Base-by-base conservation (phyloP, 2,113 vertebrate species). In the Mellivora capensis region DNA sequence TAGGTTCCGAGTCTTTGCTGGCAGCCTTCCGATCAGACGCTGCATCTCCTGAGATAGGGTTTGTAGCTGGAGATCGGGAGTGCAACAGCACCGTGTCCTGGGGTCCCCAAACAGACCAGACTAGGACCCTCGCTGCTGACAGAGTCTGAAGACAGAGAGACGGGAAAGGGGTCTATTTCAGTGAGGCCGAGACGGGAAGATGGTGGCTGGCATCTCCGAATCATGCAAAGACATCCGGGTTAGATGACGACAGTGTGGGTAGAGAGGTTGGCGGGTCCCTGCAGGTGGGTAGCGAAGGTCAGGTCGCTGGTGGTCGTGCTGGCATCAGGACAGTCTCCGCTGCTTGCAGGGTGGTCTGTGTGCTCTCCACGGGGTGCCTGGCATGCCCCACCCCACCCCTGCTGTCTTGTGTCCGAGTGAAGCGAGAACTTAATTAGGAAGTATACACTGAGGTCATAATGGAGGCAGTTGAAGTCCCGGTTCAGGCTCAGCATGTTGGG, bases 191-290 rank as follows among this genome's bases (percentile, higher is more conserved):
- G 7, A 9, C 0, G 1, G 74, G 42, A 29, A 31, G 74, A 9
- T 0, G 13, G 39, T 42, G 23, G 2, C 39, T 27, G 14, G 72
- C 1, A 6, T 47, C 42, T 39, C 74, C 27, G 2, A 31, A 47
- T 77, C 8, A 14, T 31, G 15, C 47, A 17, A 8, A 15, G 15
- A 14, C 7, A 29, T 31, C 27, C 14, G 18, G 74, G 42, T 31
- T 29, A 17, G 42, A 29, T 31, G 14, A 9, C 13, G 25, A 18
- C 4, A 17, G 9, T 3, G 42, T 31, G 42, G 72, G 39, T 29
- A 29, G 39, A 29, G 39, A 10, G 42, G 14, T 4, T 1, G 0
- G 72, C 7, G 21, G 74, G 74, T 76, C 42, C 14, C 0, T 31
- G 74, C 27, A 31, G 74, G 27, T 1, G 42, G 25, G 14, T 4